Percentiles rank a stretch among this genome's conserved stretches.
These are phyloP conservation scores for Arge pagana DNA, from an alignment of 2,888 invertebrate genomes.

Conservation along the genomic window DNA sequence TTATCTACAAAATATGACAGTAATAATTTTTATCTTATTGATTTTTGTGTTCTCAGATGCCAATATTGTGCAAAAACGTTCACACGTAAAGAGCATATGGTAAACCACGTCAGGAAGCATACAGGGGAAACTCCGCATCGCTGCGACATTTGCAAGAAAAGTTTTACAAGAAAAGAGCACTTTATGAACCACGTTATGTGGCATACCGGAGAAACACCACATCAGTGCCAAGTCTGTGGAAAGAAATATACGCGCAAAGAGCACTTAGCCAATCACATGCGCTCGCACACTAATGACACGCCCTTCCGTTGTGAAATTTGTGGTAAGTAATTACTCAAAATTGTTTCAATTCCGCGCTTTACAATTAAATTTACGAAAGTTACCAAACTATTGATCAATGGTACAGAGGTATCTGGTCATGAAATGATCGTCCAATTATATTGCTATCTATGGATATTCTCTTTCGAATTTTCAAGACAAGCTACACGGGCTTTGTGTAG, in stretches of 20 bases:
- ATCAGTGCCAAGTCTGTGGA: conserved; percentile 84
- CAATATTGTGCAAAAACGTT: conserved; percentile 78
- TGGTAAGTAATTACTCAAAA: conserved; percentile 60
- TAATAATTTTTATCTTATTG: background rate
- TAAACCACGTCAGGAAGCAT: conserved; percentile 76
- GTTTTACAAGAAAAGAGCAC: conserved; percentile 77
- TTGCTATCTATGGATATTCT: too few species aligned
- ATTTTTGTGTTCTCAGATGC: conserved; percentile 59
- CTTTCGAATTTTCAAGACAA: too few species aligned
- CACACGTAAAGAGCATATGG: conserved; percentile 79
- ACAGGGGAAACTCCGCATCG: conserved; percentile 78
- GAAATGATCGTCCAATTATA: background rate
- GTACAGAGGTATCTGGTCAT: background rate
- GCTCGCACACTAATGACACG: conserved; percentile 86
- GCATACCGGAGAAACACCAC: conserved; percentile 85
- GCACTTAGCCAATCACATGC: conserved; percentile 86
- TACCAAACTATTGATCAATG: conserved; percentile 6
- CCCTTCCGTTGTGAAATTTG: conserved; percentile 87
- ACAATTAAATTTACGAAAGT: too few species aligned
- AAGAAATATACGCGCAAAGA: conserved; percentile 90
- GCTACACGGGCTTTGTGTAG: too few species aligned
- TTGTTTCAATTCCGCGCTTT: conserved; percentile 46
- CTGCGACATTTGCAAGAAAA: conserved; percentile 79
- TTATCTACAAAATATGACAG: background rate
- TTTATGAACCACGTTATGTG: conserved; percentile 83